These are phyloP conservation scores for Ophioderma brevispina DNA, from an alignment of 35 echinoderm and acorn worm species.

Conservation along the genomic window DNA sequence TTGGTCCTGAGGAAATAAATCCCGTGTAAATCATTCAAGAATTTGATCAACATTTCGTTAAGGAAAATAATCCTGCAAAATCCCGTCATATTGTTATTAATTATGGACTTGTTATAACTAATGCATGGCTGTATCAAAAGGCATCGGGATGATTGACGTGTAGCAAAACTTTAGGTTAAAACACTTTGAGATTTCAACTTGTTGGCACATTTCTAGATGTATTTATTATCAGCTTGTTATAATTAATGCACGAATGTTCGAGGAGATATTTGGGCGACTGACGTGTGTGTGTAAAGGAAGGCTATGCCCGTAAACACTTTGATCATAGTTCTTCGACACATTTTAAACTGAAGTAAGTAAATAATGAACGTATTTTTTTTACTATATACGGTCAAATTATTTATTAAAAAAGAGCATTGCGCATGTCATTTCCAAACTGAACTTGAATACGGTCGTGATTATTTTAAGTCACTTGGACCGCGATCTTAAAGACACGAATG, in stretches of 20 bases:
- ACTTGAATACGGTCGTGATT: too few species aligned
- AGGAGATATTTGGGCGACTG: background rate
- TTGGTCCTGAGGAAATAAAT: constrained; percentile 1
- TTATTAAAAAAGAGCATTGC: background rate
- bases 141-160: background rate
- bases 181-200: constrained; percentile 1
- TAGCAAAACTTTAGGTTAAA: constrained; percentile 1
- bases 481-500: too few species aligned
- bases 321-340: background rate
- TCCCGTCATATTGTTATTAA: constrained; percentile 9
- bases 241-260: background rate
- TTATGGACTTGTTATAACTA: background rate
- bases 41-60: constrained; percentile 1
- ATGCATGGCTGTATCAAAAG: background rate
- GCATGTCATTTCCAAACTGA: background rate
- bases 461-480: too few species aligned
- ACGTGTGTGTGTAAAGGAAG: background rate
- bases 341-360: background rate
- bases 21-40: background rate
- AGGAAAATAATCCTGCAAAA: background rate
- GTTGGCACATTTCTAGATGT: background rate
- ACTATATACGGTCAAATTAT: background rate
- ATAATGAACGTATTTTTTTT: background rate
- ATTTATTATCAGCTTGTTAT: background rate
- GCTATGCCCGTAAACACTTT: background rate